These are phyloP conservation scores for Otolemur crassicaudatus DNA, from an alignment of 2,797 vertebrate species.

Conservation along the genomic window DNA sequence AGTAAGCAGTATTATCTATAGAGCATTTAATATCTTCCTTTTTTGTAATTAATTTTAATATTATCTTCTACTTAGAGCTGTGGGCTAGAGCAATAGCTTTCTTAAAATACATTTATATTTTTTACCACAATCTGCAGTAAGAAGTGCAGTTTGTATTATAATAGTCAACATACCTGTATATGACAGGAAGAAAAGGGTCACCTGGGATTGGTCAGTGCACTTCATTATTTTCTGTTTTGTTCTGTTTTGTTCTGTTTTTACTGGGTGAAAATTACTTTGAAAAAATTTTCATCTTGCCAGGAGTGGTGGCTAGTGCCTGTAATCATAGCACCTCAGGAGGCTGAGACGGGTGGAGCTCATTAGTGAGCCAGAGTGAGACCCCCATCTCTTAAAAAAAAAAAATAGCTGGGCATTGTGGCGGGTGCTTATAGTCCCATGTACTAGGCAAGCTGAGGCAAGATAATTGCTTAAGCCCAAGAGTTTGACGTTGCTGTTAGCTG, in stretches of 20 bases:
- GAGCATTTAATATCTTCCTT: constrained; percentile 24
- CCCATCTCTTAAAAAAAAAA: no score
- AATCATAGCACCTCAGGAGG: no score
- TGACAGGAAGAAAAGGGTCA: not conserved
- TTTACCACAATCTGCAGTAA: not conserved
- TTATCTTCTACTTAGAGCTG: not conserved
- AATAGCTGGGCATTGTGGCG: no score
- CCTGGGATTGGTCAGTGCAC: not conserved
- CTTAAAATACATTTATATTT: not conserved
- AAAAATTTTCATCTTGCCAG: not conserved
- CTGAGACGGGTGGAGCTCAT: no score
- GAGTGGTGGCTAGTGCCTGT: no score
- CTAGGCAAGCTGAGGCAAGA: no score
- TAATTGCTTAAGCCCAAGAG: no score
- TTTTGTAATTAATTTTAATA: constrained; percentile 13
- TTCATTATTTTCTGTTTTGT: not conserved
- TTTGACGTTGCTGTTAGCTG: no score
- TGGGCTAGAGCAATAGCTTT: constrained; percentile 2
- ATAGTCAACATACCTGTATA: not conserved
- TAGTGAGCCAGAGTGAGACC: no score
- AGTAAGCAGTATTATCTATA: not conserved
- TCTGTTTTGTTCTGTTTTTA: constrained; percentile 7
- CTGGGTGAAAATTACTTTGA: not conserved
- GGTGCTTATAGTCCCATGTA: no score
- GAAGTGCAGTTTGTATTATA: not conserved